Evolutionary conservation across 1,140 invertebrate genomes (phyloP).

Genomic region (Leptinotarsa lineolata): DNA sequence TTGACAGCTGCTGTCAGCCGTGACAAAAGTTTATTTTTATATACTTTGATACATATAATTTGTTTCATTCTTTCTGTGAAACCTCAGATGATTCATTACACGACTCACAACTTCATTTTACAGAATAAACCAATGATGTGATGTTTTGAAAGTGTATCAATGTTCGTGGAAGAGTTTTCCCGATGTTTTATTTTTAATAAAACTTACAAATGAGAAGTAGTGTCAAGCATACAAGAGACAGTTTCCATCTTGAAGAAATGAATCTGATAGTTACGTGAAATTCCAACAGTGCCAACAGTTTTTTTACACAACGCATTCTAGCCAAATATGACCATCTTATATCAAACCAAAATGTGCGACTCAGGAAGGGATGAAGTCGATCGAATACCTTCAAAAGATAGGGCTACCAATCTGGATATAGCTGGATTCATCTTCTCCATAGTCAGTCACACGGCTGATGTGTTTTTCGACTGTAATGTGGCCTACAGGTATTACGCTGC

Average conservation of each 20-base stretch:
- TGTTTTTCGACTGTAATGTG: slow-evolving; percentile 68
- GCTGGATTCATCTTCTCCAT: slow-evolving; percentile 60
- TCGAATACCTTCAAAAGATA: slow-evolving; percentile 52
- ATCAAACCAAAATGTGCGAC: slow-evolving; percentile 41
- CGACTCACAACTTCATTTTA: not conserved
- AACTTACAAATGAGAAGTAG: not conserved
- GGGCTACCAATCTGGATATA: slow-evolving; percentile 53
- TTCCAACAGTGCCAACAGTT: not conserved
- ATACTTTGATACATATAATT: too few species aligned
- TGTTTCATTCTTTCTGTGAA: not conserved
- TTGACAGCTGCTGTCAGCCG: too few species aligned
- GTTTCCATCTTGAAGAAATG: not conserved
- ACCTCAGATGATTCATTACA: not conserved
- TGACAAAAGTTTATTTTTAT: too few species aligned
- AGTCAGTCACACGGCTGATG: slow-evolving; percentile 66
- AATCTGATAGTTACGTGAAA: not conserved
- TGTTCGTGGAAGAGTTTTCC: not conserved
- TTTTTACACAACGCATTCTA: not conserved
- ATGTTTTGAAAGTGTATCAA: not conserved
- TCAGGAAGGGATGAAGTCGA: slow-evolving; percentile 49
- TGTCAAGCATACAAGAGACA: not conserved
- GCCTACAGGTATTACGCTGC: slow-evolving; percentile 63
- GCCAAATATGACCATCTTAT: slow-evolving; percentile 39
- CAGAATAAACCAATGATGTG: not conserved
- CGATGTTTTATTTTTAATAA: slow-evolving; percentile 6